These are phyloP conservation scores for Orchesella cincta DNA, from an alignment of 1,140 invertebrate genomes.

Conservation along the genomic window DNA sequence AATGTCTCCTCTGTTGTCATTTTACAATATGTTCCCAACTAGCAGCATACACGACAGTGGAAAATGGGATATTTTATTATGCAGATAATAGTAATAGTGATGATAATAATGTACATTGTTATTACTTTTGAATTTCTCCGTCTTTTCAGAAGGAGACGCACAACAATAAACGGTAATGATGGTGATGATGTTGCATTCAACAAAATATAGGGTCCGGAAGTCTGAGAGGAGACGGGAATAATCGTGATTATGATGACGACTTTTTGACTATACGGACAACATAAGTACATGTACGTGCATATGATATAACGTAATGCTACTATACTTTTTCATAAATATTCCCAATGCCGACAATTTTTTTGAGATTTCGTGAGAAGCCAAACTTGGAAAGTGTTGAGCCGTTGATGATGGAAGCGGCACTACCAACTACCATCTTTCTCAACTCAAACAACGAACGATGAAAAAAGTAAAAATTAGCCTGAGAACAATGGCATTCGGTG, in stretches of 20 bases:
- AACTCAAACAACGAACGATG: background rate
- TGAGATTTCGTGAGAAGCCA: background rate
- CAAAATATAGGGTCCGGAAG: conserved; percentile 18
- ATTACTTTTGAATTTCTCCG: background rate
- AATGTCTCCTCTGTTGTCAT: conserved; percentile 13
- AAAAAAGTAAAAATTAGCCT: conserved; percentile 22
- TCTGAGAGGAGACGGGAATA: background rate
- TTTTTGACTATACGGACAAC: no score
- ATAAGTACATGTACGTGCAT: no score
- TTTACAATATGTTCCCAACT: background rate
- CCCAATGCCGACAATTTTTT: background rate
- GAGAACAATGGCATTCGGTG: conserved; percentile 17
- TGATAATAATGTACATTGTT: conserved; percentile 1
- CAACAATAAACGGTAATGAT: conserved; percentile 22
- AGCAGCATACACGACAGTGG: background rate
- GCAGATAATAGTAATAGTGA: background rate
- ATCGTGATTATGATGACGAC: conserved; percentile 15
- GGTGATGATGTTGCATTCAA: conserved; percentile 19
- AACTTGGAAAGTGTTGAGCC: background rate
- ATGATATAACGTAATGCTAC: background rate
- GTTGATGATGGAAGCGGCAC: background rate
- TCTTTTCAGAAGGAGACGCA: background rate
- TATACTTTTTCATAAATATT: conserved; percentile 1
- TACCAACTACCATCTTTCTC: background rate
- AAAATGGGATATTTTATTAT: conserved; percentile 7